These are phyloP conservation scores for Coptodon rendalli DNA, from an alignment of 2,113 vertebrate species.

Conservation along the genomic window DNA sequence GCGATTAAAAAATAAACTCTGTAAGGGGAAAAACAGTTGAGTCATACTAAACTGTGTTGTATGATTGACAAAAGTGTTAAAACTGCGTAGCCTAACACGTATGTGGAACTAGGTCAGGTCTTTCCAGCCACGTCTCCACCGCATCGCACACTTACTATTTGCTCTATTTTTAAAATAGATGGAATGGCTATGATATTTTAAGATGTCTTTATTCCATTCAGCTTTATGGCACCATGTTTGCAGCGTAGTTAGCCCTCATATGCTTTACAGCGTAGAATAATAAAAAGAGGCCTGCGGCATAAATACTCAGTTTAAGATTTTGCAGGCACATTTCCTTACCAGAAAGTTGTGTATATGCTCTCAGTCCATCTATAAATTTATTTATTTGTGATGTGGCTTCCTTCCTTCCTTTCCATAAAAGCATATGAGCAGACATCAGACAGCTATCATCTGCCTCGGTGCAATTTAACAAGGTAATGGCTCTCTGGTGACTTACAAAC, in stretches of 20 bases:
- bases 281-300: neutral
- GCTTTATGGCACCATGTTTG: neutral
- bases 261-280: neutral
- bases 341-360: neutral
- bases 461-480: constrained; percentile 41
- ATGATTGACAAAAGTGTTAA: neutral
- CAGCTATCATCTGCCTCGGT: constrained; percentile 15
- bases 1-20: neutral
- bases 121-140: neutral
- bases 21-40: neutral
- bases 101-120: neutral
- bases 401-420: constrained; percentile 31
- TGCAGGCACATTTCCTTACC: neutral
- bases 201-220: neutral
- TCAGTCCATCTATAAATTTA: constrained; percentile 11
- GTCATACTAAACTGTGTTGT: neutral
- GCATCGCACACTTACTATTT: neutral
- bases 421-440: constrained; percentile 38
- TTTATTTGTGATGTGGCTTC: constrained; percentile 36
- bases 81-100: neutral
- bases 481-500: constrained; percentile 42
- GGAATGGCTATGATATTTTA: neutral
- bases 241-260: neutral
- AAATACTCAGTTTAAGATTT: neutral
- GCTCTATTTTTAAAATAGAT: neutral